These are phyloP conservation scores for Aotus griseimembra DNA, from an alignment of 2,797 vertebrate genomes.

Conservation along the genomic window DNA sequence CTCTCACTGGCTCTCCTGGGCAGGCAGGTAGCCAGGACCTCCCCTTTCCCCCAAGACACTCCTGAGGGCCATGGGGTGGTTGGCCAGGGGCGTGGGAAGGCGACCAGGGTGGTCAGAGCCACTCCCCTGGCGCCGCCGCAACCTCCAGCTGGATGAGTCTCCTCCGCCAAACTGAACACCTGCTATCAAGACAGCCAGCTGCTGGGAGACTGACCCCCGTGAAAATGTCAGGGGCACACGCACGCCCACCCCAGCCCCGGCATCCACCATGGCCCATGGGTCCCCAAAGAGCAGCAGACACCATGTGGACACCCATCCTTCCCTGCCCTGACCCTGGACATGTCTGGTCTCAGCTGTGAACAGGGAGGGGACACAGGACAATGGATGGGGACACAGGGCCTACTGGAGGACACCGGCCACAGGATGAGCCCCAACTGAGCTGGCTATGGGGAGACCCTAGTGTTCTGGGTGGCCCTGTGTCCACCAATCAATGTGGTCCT, in stretches of 20 bases:
- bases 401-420: rapidly evolving
- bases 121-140: rapidly evolving
- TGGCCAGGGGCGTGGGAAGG: background rate
- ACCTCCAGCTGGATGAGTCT: too few relatives aligned
- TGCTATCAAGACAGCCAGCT: background rate
- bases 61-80: background rate
- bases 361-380: background rate
- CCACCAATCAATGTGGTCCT: rapidly evolving
- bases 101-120: background rate
- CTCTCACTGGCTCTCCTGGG: background rate
- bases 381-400: background rate
- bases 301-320: rapidly evolving
- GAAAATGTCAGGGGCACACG: background rate
- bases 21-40: background rate
- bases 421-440: background rate
- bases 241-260: background rate
- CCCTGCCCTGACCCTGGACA: background rate
- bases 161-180: rapidly evolving
- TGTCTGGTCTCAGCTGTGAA: background rate
- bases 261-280: background rate
- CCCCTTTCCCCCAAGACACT: background rate
- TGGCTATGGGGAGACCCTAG: background rate
- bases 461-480: background rate
- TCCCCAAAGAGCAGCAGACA: background rate
- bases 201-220: rapidly evolving